Evolutionary conservation across 1,140 invertebrate genomes (phyloP), one percentile per base, ranked within the genome.

Genomic region (Apis dorsata): DNA sequence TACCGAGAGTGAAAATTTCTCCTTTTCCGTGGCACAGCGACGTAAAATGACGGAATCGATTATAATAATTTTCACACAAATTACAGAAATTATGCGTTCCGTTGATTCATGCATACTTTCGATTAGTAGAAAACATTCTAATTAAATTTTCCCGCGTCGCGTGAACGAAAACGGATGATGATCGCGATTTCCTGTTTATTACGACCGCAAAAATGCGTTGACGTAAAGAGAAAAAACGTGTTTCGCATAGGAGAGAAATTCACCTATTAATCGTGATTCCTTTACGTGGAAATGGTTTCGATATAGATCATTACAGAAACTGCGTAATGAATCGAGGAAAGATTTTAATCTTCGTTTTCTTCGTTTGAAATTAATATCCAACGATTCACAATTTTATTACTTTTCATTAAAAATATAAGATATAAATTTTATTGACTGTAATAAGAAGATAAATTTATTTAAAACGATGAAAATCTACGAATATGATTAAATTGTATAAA

Each of bases 131-230:
- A 77, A 78, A 66, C 34, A 77, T 59, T 65, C 76, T 86, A 86
- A 87, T 87, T 84, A 86, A 83, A 86, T 78, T 70, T 81, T 77
- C 24, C 44, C 49, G 24, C 44, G 13, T 24, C 49, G 34, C 21
- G 44, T 3, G 44, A 15, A 66, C 24, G 55, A 19, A 44, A 49
- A 7, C 55, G 15, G 19, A 2, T n/a, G 51, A 55, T 51, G 51
- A 71, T 71, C 70, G 53, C n/a, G 68, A 69, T 68, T 72, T 77
- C 76, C 62, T 76, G 11, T 28, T 49, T 78, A 80, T 81, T 79
- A 79, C 28, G 77, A 24, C 60, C 59, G 57, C 60, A 73, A 74
- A 87, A 85, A 85, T 82, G 53, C 83, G 66, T 79, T 75, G 66
- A 57, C 62, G 21, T 24, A 15, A 2, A 74, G 34, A 79, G 44